These are phyloP conservation scores for Pyrgus malvae DNA, from an alignment of 2,888 invertebrate genomes.

Conservation along the genomic window DNA sequence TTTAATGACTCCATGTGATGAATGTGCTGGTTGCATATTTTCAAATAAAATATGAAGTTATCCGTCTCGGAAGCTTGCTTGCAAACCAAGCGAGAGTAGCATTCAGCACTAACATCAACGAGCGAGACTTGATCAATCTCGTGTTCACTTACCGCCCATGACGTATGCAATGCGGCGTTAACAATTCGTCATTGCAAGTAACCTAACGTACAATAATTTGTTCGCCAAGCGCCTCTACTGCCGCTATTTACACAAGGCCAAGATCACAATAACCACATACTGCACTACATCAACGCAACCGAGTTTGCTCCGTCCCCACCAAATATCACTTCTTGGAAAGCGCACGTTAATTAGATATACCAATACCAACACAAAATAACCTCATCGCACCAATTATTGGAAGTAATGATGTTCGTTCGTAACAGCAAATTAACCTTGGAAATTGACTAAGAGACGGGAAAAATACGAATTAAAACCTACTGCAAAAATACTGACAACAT, in stretches of 20 bases:
- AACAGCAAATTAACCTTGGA: conserved; percentile 69
- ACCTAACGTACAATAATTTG: conserved; percentile 45
- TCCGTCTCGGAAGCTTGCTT: not conserved
- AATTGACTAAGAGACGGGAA: conserved; percentile 53
- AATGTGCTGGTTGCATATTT: no score
- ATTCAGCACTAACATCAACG: conserved; percentile 4
- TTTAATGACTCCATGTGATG: no score
- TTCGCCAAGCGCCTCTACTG: no score
- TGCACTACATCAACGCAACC: conserved; percentile 38
- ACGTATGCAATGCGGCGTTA: conserved; percentile 48
- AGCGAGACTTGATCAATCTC: not conserved
- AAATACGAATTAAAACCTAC: conserved; percentile 38
- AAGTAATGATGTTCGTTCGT: conserved; percentile 40
- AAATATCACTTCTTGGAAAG: conserved; percentile 49
- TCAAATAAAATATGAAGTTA: not conserved
- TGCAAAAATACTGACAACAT: conserved; percentile 42
- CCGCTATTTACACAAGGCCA: conserved; percentile 59
- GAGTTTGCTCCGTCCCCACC: conserved; percentile 37
- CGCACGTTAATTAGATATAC: conserved; percentile 66
- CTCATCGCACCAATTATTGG: conserved; percentile 55
- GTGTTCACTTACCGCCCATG: conserved; percentile 68
- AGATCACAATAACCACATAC: conserved; percentile 51
- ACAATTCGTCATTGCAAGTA: conserved; percentile 52
- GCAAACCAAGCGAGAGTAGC: not conserved
- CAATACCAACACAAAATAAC: conserved; percentile 53